These are phyloP conservation scores for Drosophila aldrichi DNA, from an alignment of 2,888 invertebrate genomes.

Conservation along the genomic window DNA sequence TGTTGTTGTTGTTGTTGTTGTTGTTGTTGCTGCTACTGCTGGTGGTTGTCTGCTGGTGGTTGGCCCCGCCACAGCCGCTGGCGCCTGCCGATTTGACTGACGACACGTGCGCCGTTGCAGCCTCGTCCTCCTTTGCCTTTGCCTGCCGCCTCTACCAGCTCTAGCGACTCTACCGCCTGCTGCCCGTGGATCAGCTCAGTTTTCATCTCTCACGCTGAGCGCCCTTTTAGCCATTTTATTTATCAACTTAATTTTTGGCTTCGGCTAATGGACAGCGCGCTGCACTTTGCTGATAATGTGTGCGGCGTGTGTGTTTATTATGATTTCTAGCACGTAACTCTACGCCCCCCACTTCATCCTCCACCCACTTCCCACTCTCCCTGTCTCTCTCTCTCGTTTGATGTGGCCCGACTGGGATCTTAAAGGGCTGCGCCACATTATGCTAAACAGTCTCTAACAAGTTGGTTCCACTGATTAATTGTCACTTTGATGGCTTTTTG, in stretches of 20 bases:
- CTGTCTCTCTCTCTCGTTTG: slow-evolving; percentile 23
- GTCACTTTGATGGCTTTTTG: slow-evolving; percentile 33
- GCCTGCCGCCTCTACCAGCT: not conserved
- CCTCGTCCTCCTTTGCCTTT: not conserved
- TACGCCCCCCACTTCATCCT: not conserved
- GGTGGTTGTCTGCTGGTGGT: slow-evolving; percentile 38
- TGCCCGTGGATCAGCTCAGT: slow-evolving; percentile 25
- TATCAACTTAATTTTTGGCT: slow-evolving; percentile 78
- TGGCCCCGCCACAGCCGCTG: slow-evolving; percentile 27
- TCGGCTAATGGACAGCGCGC: slow-evolving; percentile 68
- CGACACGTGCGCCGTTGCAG: slow-evolving; percentile 49
- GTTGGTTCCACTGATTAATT: slow-evolving; percentile 36
- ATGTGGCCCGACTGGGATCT: slow-evolving; percentile 14
- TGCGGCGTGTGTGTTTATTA: slow-evolving; percentile 78
- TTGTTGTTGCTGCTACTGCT: slow-evolving; percentile 13
- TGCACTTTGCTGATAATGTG: slow-evolving; percentile 77
- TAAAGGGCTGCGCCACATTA: slow-evolving; percentile 12
- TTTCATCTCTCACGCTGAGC: slow-evolving; percentile 70
- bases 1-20: slow-evolving; percentile 13
- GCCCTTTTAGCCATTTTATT: slow-evolving; percentile 67
- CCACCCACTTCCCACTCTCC: not conserved
- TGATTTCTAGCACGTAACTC: slow-evolving; percentile 63
- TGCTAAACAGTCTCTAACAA: slow-evolving; percentile 26
- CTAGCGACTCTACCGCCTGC: not conserved
- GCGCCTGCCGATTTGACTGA: slow-evolving; percentile 55